Evolutionary conservation across 2,888 invertebrate genomes (phyloP), one percentile per base, ranked within the genome.

Genomic region (Drosophila colorata): DNA sequence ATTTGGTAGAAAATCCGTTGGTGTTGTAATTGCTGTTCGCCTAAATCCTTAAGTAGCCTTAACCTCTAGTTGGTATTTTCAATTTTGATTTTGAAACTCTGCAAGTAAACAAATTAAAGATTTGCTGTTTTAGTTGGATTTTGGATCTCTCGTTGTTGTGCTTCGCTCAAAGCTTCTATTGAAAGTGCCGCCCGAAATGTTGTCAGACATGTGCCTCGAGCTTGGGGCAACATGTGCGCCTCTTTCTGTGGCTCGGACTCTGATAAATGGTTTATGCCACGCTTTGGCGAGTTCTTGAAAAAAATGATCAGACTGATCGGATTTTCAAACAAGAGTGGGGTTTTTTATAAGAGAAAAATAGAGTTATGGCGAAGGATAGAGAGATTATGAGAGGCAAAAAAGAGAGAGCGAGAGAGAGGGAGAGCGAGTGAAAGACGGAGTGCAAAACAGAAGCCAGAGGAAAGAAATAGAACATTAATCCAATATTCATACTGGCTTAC

Each of bases 71-170:
- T 89, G 85, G 78, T 90, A 88, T 88, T 78, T 81, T 88, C 90
- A 90, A 91, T 90, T 90, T 91, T 88, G 88, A 89, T 90, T 84
- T 90, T 91, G 91, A 91, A 91, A 91, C 91, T 91, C 91, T 91
- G 91, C 51, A 88, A 77, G 40, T 49, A 61, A 79, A 67, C 25
- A 18, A 63, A 61, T 9, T 11, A 57, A 47, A 38, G 55, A 60
- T 43, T 28, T 28, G 4, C n/a, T n/a, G 48, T 56, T 57, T 69
- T 69, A 60, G 46, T 64, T 18, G 4, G 4, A 8, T 51, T 51
- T 2, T 47, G 20, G 20, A 46, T 28, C 44, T 53, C n/a, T 35
- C n/a, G 67, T 9, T 60, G 56, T 69, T 37, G 33, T 33, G 11
- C 44, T 20, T 58, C 23, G 56, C 16, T 47, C 70, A 56, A 71